Evolutionary conservation across 2,888 invertebrate genomes (phyloP).

Genomic region (Xylota segnis): DNA sequence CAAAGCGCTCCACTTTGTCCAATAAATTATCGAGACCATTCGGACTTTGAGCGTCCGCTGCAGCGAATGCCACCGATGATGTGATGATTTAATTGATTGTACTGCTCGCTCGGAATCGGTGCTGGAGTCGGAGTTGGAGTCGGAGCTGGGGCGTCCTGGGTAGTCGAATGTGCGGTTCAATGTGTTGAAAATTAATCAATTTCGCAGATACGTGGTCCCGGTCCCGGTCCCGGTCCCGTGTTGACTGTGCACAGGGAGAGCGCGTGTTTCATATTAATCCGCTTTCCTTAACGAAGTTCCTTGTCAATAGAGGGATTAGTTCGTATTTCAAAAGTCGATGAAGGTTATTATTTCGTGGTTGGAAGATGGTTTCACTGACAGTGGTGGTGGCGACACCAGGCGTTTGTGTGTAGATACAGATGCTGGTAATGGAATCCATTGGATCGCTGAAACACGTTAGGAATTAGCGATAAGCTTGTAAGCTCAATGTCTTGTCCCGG

Average conservation of each 20-base stretch:
- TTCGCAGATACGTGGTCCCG: slow-evolving; percentile 10
- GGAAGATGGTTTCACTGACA: neutral
- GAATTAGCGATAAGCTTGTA: slow-evolving; percentile 23
- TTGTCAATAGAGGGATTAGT: slow-evolving; percentile 41
- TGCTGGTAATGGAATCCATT: slow-evolving; percentile 12
- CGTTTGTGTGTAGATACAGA: neutral
- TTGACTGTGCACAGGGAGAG: neutral
- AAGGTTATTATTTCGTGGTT: slow-evolving; percentile 5
- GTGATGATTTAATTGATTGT: slow-evolving; percentile 37
- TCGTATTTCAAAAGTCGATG: slow-evolving; percentile 7
- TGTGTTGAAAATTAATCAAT: slow-evolving; percentile 53
- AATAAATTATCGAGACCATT: slow-evolving; percentile 5
- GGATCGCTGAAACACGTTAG: neutral
- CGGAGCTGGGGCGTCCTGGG: neutral
- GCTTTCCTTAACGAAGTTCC: slow-evolving; percentile 32
- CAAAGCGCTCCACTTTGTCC: neutral
- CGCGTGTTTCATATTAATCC: slow-evolving; percentile 29
- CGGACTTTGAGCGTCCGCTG: slow-evolving; percentile 2
- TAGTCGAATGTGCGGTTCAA: slow-evolving; percentile 21
- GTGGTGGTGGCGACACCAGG: neutral
- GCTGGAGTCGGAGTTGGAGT: too few relatives aligned
- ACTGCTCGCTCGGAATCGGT: too few relatives aligned
- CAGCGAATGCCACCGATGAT: neutral
- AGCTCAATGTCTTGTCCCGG: neutral
- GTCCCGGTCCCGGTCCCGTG: too few relatives aligned